Base-by-base conservation (phyloP, 2,888 invertebrate species). In the Lampropteryx suffumata region DNA sequence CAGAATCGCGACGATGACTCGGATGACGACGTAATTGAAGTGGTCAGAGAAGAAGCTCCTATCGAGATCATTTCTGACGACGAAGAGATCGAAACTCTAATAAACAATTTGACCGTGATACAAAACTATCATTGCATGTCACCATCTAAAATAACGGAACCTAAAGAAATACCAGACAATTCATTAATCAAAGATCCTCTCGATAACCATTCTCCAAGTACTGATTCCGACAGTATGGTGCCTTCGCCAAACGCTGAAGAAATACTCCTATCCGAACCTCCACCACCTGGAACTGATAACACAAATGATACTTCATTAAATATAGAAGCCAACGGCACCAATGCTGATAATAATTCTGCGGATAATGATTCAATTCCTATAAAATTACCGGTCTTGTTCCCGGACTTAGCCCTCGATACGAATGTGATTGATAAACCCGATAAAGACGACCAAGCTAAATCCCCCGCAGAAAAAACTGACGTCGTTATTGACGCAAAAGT, bases 1-100 rank as follows among this genome's bases (percentile, higher is more conserved):
- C 45, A 70, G 41, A 57, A 34, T 2, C 61, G 64, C 45, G 78
- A 78, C 9, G 73, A 77, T 34, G 69, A 71, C 14, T 89, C 89
- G 1, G 89, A 90, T 50, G 89, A 90, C 67, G 89, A 88, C 43
- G 87, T 88, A 8, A 88, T 89, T 34, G 89, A 89, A 73, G 87
- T 90, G 26, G 81, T 87, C 4, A 71, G 83, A 65, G 86, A 87
- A 53, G 87, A 90, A 59, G 84, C 85, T 4, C 88, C 89, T 1
- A 90, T 90, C 14, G 83, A 84, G 73, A 87, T 90, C 57, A 57
- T 90, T 14, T 89, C 89, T 1, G 89, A 89, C 14, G 84, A 78
- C 3, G 89, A 90, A 2, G 46, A 52, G 65, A 56, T 71, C 10
- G 82, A 84, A 61, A 46, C 73, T 4, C 71, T 76, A 40, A n/a